Base-by-base conservation (phyloP, 2,113 vertebrate genomes). In the Mionectes macconnelli region DNA sequence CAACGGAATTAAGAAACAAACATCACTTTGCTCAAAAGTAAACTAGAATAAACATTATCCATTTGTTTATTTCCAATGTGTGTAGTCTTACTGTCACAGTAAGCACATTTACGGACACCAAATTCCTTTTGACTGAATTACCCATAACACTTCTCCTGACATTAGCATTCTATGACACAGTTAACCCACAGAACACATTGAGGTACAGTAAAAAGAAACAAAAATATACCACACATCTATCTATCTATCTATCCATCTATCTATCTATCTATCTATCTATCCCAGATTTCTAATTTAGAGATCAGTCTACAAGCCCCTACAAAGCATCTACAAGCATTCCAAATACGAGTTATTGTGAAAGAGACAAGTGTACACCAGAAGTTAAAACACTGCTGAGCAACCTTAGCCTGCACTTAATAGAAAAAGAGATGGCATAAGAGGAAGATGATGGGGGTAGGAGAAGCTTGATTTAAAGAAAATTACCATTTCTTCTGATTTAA, bases 401-500 rank as follows among this genome's bases (percentile, higher is more conserved):
- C 31, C n/a, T 83, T 12, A 72, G 53, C 27, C 28, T 45, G 45
- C 9, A n/a, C 7, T 78, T 78, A 87, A 50, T 5, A 89, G 9
- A 19, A 12, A 86, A 57, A 76, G 53, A 69, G 14, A 73, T n/a
- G 9, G 42, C 6, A 2, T 12, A 50, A 81, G 11, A 87, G 37
- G 5, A 90, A 66, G 31, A 80, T 8, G 3, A 21, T 28, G 24
- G 2, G 17, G 19, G 14, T 33, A 67, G 17, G 5, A 23, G 16
- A 94, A 86, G 45, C 5, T 35, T 15, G 14, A 83, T 66, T 72
- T 52, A 12, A 0, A 68, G 78, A 77, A 68, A 45, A 80, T 98
- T 94, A 99, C 99, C 98, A 98, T 97, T 99, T 99, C 69, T 98
- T 99, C 94, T 97, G 98, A 97, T 96, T 98, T 88, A 99, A 98